These are phyloP conservation scores for Cerastoderma edule DNA, from an alignment of 2,888 invertebrate species.

Conservation along the genomic window DNA sequence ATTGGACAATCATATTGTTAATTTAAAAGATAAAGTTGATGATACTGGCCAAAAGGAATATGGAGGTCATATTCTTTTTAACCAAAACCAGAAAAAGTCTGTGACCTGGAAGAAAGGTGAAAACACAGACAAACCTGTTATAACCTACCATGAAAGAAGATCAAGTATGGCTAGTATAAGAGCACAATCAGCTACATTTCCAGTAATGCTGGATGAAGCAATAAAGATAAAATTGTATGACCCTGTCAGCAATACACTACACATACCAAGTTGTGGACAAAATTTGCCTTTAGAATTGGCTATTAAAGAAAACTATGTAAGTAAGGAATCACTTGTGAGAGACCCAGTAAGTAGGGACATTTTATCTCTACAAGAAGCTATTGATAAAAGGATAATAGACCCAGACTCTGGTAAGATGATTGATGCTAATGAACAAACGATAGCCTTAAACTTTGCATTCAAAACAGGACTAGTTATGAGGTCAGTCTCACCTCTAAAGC, in stretches of 20 bases:
- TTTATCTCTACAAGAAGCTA: slow-evolving; percentile 75
- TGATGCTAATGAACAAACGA: slow-evolving; percentile 73
- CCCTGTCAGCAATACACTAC: slow-evolving; percentile 74
- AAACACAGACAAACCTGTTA: slow-evolving; percentile 35
- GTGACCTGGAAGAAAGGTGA: slow-evolving; percentile 8
- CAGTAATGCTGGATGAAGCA: slow-evolving; percentile 78
- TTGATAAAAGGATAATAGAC: slow-evolving; percentile 76
- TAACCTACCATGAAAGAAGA: slow-evolving; percentile 37
- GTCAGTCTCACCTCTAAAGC: slow-evolving; percentile 74
- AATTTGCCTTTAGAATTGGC: slow-evolving; percentile 74
- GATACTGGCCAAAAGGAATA: slow-evolving; percentile 47
- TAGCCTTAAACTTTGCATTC: slow-evolving; percentile 78
- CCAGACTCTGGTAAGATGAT: slow-evolving; percentile 78
- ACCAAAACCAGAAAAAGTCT: slow-evolving; percentile 33
- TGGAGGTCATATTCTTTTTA: slow-evolving; percentile 55
- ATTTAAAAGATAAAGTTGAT: slow-evolving; percentile 38
- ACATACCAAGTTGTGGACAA: slow-evolving; percentile 66
- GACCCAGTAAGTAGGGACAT: slow-evolving; percentile 78
- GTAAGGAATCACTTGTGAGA: slow-evolving; percentile 75
- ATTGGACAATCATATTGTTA: slow-evolving; percentile 50
- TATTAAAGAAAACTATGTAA: slow-evolving; percentile 70
- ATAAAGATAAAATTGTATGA: slow-evolving; percentile 77
- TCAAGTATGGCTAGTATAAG: slow-evolving; percentile 37
- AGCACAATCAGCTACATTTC: slow-evolving; percentile 37
- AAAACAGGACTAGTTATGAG: slow-evolving; percentile 75